phyloP scores from a whole-genome alignment of 2,888 invertebrate genomes.

The Apodemia zela region DNA sequence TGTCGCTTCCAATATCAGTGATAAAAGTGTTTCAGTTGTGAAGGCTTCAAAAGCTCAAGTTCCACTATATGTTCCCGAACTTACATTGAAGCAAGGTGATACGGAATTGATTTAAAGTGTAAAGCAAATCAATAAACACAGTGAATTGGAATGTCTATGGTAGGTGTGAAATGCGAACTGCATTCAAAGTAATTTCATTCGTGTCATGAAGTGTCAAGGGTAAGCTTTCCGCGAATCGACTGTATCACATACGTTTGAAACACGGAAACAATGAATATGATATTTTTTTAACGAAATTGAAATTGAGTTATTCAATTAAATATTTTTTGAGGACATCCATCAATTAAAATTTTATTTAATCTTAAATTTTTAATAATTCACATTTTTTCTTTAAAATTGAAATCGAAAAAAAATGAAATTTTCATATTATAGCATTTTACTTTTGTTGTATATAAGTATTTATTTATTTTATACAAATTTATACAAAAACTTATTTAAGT shows the following conservation, averaged over 20 bases:
- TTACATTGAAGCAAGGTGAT: slow-evolving; percentile 33
- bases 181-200: slow-evolving; percentile 53
- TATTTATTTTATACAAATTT: too few species aligned
- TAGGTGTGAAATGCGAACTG: slow-evolving; percentile 49
- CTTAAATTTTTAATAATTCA: too few species aligned
- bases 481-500: too few species aligned
- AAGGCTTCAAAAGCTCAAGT: slow-evolving; percentile 29
- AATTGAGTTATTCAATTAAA: neutral
- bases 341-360: too few species aligned
- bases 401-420: too few species aligned
- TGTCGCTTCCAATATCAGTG: neutral
- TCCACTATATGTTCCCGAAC: slow-evolving; percentile 32
- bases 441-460: too few species aligned
- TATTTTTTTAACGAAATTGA: slow-evolving; percentile 4
- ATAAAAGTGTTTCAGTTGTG: slow-evolving; percentile 21
- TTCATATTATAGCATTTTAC: too few species aligned
- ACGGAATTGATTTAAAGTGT: slow-evolving; percentile 36
- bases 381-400: too few species aligned
- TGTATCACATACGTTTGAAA: slow-evolving; percentile 18
- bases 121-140: slow-evolving; percentile 31
- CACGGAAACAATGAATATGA: neutral
- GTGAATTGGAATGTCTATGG: slow-evolving; percentile 31
- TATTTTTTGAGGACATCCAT: too few species aligned
- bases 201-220: slow-evolving; percentile 42
- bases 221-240: slow-evolving; percentile 30